These are phyloP conservation scores for Omphaloscelis lunosa DNA, from an alignment of 2,888 invertebrate species.

Conservation along the genomic window DNA sequence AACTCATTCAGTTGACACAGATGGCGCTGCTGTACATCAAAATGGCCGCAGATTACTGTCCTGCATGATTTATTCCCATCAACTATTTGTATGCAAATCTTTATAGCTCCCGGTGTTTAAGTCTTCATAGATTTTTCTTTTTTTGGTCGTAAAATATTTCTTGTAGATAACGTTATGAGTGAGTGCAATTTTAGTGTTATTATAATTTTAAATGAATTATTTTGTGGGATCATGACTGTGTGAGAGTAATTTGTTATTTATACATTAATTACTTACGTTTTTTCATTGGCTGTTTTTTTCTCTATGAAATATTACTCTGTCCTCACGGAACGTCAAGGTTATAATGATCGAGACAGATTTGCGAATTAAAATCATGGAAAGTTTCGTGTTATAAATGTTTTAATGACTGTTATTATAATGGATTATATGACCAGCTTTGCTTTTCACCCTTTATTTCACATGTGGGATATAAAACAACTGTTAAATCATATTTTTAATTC, in stretches of 20 bases:
- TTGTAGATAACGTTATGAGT: constrained; percentile 45
- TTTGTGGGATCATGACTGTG: not conserved
- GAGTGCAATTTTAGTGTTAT: constrained; percentile 36
- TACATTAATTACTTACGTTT: not conserved
- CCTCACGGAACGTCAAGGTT: not conserved
- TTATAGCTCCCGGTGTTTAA: constrained; percentile 74
- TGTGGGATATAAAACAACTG: constrained; percentile 1
- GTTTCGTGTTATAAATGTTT: not conserved
- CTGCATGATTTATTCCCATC: constrained; percentile 86
- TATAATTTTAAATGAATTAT: constrained; percentile 24
- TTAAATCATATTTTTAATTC: constrained; percentile 7
- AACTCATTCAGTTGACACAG: constrained; percentile 90
- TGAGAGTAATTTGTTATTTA: not conserved
- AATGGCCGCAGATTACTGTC: constrained; percentile 88
- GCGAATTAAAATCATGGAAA: not conserved
- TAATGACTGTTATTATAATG: not conserved
- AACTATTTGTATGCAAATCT: constrained; percentile 85
- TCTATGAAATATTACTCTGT: not conserved
- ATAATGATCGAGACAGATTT: not conserved
- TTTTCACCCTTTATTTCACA: not conserved
- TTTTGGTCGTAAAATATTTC: constrained; percentile 47
- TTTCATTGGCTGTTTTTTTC: not conserved
- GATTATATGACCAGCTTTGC: not conserved
- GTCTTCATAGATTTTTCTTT: constrained; percentile 62
- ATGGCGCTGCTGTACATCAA: constrained; percentile 89